Percentiles rank a stretch among this genome's conserved stretches.
phyloP scores from a whole-genome alignment of 1,140 invertebrate species.

The Amyelois transitella region DNA sequence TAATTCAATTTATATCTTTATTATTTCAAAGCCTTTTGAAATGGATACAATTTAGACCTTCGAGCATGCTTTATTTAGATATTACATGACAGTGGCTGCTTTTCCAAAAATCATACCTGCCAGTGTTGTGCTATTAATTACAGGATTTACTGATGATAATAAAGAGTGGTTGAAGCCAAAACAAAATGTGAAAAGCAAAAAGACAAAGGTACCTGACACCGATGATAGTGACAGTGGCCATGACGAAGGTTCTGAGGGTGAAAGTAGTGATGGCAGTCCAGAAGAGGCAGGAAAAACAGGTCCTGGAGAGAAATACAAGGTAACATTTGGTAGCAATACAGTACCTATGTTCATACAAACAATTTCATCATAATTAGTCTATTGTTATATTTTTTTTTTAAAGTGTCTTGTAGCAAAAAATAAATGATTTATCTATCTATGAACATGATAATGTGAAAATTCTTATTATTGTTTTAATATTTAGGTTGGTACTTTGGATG shows the following conservation, averaged over 20 bases:
- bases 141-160: slow-evolving; percentile 82
- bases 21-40: not conserved
- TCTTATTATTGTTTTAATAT: too few species aligned
- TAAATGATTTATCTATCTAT: too few species aligned
- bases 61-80: too few species aligned
- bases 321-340: slow-evolving; percentile 5
- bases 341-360: too few species aligned
- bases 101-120: too few species aligned
- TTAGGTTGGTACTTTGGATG: slow-evolving; percentile 67
- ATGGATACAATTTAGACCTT: too few species aligned
- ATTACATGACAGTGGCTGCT: too few species aligned
- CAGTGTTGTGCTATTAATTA: too few species aligned
- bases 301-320: slow-evolving; percentile 57
- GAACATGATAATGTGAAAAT: too few species aligned
- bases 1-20: slow-evolving; percentile 1
- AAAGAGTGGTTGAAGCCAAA: slow-evolving; percentile 80
- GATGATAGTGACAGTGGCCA: slow-evolving; percentile 26
- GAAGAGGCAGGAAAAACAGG: slow-evolving; percentile 25
- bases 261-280: slow-evolving; percentile 29
- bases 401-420: too few species aligned
- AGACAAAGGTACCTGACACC: slow-evolving; percentile 3
- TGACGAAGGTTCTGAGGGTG: slow-evolving; percentile 24
- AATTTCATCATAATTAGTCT: too few species aligned
- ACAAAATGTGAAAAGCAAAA: slow-evolving; percentile 41
- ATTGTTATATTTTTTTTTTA: too few species aligned